A percentile compares a stretch with the other conserved stretches of the same genome.
Evolutionary conservation across 35 echinoderm and acorn worm genomes (phyloP).

Genomic region (Ophioderma brevispina): DNA sequence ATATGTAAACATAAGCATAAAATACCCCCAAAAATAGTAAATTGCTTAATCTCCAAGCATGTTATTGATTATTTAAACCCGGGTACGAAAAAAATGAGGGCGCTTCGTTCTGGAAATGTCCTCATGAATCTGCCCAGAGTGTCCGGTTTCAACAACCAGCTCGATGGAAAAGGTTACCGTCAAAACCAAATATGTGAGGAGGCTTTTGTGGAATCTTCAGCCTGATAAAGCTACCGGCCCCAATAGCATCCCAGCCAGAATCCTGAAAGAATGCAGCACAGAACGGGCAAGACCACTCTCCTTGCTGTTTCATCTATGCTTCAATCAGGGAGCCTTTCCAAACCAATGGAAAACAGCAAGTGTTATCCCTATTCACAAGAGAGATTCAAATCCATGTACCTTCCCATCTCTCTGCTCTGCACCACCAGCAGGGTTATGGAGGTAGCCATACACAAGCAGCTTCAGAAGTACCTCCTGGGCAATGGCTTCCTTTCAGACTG

Average conservation of each 20-base stretch:
- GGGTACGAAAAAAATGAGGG: too few species aligned
- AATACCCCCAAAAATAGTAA: too few species aligned
- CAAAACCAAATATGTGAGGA: too few species aligned
- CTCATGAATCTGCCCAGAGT: too few species aligned
- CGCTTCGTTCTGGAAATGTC: too few species aligned
- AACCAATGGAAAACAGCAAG: conserved; percentile 66
- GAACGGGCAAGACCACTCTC: conserved; percentile 36
- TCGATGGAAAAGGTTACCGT: too few species aligned
- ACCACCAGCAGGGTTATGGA: conserved; percentile 53
- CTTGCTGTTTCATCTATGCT: conserved; percentile 51
- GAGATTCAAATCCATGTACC: conserved; percentile 42
- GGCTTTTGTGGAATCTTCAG: too few species aligned
- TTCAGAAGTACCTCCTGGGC: conserved; percentile 26
- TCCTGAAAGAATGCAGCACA: conserved; percentile 52
- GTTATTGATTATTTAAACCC: too few species aligned
- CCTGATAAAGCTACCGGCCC: too few species aligned
- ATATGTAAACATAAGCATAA: too few species aligned
- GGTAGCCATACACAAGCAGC: conserved; percentile 30
- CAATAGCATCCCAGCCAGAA: conserved; percentile 54
- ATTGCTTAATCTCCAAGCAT: too few species aligned
- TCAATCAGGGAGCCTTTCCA: conserved; percentile 39
- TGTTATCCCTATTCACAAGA: conserved; percentile 50
- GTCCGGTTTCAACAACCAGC: too few species aligned
- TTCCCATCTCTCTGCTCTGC: conserved; percentile 58
- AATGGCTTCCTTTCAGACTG: conserved; percentile 31